phyloP scores from a whole-genome alignment of 2,888 invertebrate genomes.

The Heliconius ismenius region DNA sequence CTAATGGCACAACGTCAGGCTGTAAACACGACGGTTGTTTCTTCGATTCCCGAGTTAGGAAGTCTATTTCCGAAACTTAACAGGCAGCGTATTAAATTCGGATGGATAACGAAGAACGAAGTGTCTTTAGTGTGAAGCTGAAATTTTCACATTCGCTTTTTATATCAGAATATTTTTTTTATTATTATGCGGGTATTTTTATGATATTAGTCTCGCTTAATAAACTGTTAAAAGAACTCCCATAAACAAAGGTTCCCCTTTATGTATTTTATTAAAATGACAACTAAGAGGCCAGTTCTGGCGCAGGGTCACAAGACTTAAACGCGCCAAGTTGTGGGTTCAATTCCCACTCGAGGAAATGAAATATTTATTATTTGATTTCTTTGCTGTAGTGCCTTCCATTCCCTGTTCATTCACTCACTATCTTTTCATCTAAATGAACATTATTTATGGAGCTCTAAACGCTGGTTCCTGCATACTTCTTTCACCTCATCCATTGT shows the following conservation, averaged over 20 bases:
- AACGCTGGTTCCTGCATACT: not conserved
- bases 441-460: too few species aligned
- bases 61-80: not conserved
- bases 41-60: not conserved
- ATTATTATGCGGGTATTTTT: conserved; percentile 28
- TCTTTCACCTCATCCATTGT: not conserved
- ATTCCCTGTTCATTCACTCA: too few species aligned
- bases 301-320: too few species aligned
- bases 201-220: conserved; percentile 28
- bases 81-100: not conserved
- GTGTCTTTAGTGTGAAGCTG: not conserved
- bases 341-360: too few species aligned
- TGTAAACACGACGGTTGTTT: not conserved
- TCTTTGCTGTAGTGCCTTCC: too few species aligned
- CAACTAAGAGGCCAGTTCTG: not conserved
- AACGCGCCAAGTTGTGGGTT: too few species aligned
- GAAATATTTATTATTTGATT: too few species aligned
- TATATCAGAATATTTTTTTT: conserved; percentile 20
- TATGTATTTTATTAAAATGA: not conserved
- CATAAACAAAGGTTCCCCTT: not conserved
- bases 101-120: too few species aligned
- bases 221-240: not conserved
- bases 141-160: not conserved
- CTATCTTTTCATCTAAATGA: too few species aligned
- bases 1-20: too few species aligned